Evolutionary conservation across 2,888 invertebrate species (phyloP).

Genomic region (Apamea sordens): DNA sequence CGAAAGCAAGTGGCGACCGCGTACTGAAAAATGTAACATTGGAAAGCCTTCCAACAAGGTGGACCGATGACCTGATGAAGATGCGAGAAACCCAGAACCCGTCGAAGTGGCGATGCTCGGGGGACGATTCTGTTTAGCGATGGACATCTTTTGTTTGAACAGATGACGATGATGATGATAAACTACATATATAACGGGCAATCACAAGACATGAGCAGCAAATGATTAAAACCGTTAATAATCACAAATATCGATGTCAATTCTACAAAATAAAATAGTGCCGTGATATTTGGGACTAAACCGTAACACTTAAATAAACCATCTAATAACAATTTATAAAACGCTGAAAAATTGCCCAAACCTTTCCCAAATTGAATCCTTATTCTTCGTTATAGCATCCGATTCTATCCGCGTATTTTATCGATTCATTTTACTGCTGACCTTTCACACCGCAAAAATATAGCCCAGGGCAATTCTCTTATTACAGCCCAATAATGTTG

Average conservation of each 20-base stretch:
- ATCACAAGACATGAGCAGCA: not conserved
- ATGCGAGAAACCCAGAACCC: too few relatives aligned
- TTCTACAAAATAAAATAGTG: not conserved
- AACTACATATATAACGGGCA: too few relatives aligned
- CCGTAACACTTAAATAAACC: constrained; percentile 15
- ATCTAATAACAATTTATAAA: constrained; percentile 38
- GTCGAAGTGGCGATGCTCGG: too few relatives aligned
- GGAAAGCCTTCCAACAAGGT: too few relatives aligned
- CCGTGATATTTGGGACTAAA: constrained; percentile 3
- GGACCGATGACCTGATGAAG: too few relatives aligned
- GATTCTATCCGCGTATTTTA: constrained; percentile 50
- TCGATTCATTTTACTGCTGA: constrained; percentile 58
- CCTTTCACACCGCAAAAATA: constrained; percentile 42
- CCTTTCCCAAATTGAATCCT: constrained; percentile 52
- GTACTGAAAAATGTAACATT: too few relatives aligned
- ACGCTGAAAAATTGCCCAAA: constrained; percentile 8
- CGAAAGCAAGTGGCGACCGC: too few relatives aligned
- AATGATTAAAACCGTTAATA: not conserved
- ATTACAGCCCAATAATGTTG: constrained; percentile 41
- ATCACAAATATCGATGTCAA: not conserved
- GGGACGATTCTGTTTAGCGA: too few relatives aligned
- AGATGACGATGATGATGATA: too few relatives aligned
- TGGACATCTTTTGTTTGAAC: too few relatives aligned
- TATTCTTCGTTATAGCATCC: constrained; percentile 40
- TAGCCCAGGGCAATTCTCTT: constrained; percentile 32